Evolutionary conservation across 2,888 invertebrate species (phyloP), one percentile per base, ranked within the genome.

Genomic region (Melanargia galathea): DNA sequence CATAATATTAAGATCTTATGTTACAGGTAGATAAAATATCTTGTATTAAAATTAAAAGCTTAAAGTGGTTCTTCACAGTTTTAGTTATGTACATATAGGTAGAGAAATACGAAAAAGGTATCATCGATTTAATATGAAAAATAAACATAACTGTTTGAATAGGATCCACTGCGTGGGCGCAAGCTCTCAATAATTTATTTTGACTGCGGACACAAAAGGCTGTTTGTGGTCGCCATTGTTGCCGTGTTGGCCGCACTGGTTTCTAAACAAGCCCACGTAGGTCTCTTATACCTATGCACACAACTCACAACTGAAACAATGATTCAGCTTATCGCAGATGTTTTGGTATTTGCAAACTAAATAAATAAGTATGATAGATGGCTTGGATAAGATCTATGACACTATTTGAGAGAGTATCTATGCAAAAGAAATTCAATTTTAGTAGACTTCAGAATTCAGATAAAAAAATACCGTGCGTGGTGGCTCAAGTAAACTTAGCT

Each of bases 151-250:
- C 46, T 76, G 69, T 77, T 79, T 75, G 70, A 70, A 74, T 75
- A 78, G 78, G 75, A 75, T 63, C 62, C 26, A n/a, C n/a, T n/a
- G 70, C 72, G 73, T 75, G 70, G 73, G 74, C 71, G 76, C 70
- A 75, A 73, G 73, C 76, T 81, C 76, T 74, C 78, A 82, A 82
- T 82, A 80, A 84, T 86, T 84, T 87, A 85, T 87, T 86, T 85
- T 83, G 81, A 73, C 71, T 69, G 69, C 71, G 68, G 74, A 61
- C 75, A 82, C 81, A 82, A 84, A 81, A 77, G 78, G 73, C 70
- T 77, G 76, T 81, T 86, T 82, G 82, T 80, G 82, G 78, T 79
- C 71, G 57, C 64, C 62, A 57, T 67, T 64, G 64, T 58, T 48
- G 58, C 59, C 49, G 26, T 64, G 64, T 58, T 48, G 46, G 59